A percentile compares a stretch with the other conserved stretches of the same genome.
Conservation (phyloP, 2,888 invertebrate genomes). For the Nomada goodeniana region DNA sequence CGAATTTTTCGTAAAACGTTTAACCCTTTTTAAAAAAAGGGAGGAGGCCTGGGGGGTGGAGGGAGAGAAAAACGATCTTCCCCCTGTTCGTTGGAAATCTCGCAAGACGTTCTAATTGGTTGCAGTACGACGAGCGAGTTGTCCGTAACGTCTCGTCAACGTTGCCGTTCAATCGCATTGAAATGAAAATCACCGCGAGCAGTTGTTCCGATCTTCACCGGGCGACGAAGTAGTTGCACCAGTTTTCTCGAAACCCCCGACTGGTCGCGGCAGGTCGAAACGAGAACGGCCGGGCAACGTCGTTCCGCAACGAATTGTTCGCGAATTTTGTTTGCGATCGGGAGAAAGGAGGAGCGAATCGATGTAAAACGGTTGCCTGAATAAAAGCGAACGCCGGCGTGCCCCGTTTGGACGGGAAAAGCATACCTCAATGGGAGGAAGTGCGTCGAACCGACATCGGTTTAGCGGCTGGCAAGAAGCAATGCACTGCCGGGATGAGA, state of each 20-base stretch:
- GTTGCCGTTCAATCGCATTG: slow-evolving; percentile 26
- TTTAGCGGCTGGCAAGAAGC: slow-evolving; percentile 1
- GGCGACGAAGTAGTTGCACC: slow-evolving; percentile 48
- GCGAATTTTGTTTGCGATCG: slow-evolving; percentile 29
- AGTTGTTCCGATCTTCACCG: slow-evolving; percentile 37
- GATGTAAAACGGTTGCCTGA: no score
- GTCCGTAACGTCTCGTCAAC: slow-evolving; percentile 25
- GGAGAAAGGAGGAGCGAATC: neutral
- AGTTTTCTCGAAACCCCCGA: slow-evolving; percentile 61
- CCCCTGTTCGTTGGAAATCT: slow-evolving; percentile 12
- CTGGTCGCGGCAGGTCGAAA: slow-evolving; percentile 58
- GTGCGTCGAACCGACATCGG: neutral
- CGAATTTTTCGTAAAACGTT: neutral
- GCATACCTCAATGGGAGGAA: slow-evolving; percentile 24
- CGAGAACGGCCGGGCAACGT: slow-evolving; percentile 36
- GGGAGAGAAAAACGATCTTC: neutral
- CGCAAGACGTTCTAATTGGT: slow-evolving; percentile 18
- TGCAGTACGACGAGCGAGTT: neutral
- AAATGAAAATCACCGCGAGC: slow-evolving; percentile 67
- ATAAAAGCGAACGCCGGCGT: slow-evolving; percentile 1
- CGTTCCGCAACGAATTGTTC: slow-evolving; percentile 20
- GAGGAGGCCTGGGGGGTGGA: neutral
- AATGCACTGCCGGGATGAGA: slow-evolving; percentile 29
- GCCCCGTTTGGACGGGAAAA: slow-evolving; percentile 7
- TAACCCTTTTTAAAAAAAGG: neutral